Base-by-base conservation (phyloP, 2,888 invertebrate genomes). In the Halocaridina rubra region DNA sequence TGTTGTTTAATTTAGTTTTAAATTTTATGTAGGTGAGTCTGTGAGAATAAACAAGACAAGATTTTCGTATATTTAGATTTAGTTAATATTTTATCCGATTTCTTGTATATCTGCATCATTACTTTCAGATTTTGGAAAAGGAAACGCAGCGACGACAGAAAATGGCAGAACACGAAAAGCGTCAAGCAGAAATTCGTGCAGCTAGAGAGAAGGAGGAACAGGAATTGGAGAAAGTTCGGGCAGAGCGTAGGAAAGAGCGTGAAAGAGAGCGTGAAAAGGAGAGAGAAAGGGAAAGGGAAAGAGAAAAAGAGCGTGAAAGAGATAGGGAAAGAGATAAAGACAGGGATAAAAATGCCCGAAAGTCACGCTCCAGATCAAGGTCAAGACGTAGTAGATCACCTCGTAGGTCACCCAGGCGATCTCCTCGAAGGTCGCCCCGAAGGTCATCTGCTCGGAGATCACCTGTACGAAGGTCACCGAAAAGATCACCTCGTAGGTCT, bases 131-230 rank as follows among this genome's bases (percentile, higher is more conserved):
- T 90, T 95, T 95, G 89, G 94, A 95, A 90, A 97, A 97, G 91
- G 97, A 97, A 92, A 95, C 96, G 91, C 94, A 95, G 91, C 93
- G 97, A 81, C 93, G 95, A 81, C 94, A 95, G 90, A 95, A 96
- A 89, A 95, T 97, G 94, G 95, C 95, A 75, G 96, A 97, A 91
- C 95, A 96, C 90, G 96, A 96, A 90, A 93, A 95, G 82, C 93
- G 95, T 89, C 91, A 95, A 90, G 94, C 94, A 91, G 96, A 95
- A 71, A 53, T 88, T 85, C 89, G 88, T 64, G 82, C 85, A 27
- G 89, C 89, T 53, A 87, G 79, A 46, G 86, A 88, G 69, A 86
- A 88, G 67, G 81, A 88, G 30, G 69, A 74, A n/a, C 86, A 69
- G 81, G 81, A 84, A 27, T 75, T 72, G 80, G 81, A 82, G 32